These are phyloP conservation scores for Tauraco hartlaubi DNA, from an alignment of 2,797 vertebrate genomes.

Conservation along the genomic window DNA sequence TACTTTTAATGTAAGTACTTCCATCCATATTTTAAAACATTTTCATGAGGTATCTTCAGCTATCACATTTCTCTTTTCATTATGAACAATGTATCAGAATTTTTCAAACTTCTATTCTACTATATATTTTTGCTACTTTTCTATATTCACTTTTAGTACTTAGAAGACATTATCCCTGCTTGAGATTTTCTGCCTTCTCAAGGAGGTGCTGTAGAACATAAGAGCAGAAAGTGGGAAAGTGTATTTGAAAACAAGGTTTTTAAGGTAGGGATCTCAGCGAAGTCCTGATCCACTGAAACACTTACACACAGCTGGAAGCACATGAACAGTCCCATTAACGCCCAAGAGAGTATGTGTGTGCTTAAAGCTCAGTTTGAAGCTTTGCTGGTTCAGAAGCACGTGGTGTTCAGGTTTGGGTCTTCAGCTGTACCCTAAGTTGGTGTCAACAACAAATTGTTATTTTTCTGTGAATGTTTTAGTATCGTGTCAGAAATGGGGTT, in stretches of 20 bases:
- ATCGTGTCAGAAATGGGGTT: background rate
- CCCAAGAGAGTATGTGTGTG: background rate
- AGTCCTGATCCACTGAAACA: background rate
- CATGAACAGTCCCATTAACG: background rate
- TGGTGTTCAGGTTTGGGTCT: background rate
- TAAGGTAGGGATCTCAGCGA: background rate
- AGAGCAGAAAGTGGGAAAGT: background rate
- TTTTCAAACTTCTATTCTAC: background rate
- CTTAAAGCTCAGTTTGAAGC: background rate
- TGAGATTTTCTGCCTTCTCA: background rate
- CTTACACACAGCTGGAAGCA: background rate
- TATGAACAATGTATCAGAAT: background rate
- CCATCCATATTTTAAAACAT: background rate
- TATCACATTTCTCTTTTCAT: background rate
- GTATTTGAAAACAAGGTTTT: background rate
- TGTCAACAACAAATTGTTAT: background rate
- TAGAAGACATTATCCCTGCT: background rate
- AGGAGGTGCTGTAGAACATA: background rate
- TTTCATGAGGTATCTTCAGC: constrained; percentile 33
- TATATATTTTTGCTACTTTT: background rate
- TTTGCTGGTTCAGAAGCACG: background rate
- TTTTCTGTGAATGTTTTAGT: background rate
- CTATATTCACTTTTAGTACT: background rate
- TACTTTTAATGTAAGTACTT: constrained; percentile 6
- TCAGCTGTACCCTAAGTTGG: background rate